Conservation (phyloP, 1,140 invertebrate genomes). For the Agraylea sexmaculata region DNA sequence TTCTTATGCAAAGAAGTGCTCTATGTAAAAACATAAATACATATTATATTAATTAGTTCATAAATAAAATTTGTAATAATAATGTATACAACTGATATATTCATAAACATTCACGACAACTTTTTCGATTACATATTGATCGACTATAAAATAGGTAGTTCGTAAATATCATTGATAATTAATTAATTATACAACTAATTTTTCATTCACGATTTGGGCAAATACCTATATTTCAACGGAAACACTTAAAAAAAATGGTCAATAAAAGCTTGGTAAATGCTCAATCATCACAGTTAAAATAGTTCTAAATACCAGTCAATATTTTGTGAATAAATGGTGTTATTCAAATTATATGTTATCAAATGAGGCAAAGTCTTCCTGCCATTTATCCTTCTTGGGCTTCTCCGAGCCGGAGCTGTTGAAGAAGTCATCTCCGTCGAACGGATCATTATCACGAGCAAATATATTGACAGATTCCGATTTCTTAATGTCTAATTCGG, state of each 20-base stretch:
- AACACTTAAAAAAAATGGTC: too few species aligned
- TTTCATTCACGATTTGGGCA: too few species aligned
- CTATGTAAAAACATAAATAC: not conserved
- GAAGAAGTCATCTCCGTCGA: conserved; percentile 78
- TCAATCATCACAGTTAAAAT: conserved; percentile 18
- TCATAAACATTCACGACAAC: too few species aligned
- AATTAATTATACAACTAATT: too few species aligned
- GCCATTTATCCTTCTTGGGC: conserved; percentile 35
- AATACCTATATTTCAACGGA: too few species aligned
- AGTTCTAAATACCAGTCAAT: conserved; percentile 3
- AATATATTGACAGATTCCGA: conserved; percentile 83
- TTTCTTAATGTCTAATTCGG: conserved; percentile 53
- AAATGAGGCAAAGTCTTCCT: conserved; percentile 32
- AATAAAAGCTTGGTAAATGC: conserved; percentile 16
- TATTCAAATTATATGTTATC: conserved; percentile 29
- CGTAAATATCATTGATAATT: too few species aligned
- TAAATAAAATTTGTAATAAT: too few species aligned
- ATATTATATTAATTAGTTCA: conserved; percentile 9
- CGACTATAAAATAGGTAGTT: too few species aligned
- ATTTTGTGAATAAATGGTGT: too few species aligned
- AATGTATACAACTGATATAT: too few species aligned
- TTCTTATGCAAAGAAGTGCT: not conserved
- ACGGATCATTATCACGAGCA: conserved; percentile 61
- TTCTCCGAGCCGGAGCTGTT: conserved; percentile 40
- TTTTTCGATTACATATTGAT: too few species aligned